Base-by-base conservation (phyloP, 53 echinoderm and acorn worm genomes). In the Echinarachnius parma region DNA sequence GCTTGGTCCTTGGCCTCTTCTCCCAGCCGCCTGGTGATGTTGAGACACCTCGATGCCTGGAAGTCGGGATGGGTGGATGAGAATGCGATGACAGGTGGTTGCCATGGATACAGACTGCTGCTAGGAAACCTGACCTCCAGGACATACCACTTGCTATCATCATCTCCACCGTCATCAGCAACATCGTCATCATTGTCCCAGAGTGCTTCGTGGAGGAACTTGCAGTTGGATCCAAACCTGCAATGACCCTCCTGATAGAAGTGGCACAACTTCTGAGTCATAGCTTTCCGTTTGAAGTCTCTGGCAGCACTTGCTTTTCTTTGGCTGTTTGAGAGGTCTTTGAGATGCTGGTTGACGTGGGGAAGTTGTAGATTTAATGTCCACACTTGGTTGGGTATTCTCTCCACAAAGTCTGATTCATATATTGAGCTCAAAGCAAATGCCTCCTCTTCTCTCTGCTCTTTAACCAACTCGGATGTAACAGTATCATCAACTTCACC, bases 311-410 rank as follows among this genome's bases (percentile, higher is more conserved):
- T n/a, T n/a, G n/a, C n/a, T n/a, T n/a, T n/a, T n/a, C n/a, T n/a
- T n/a, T n/a, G n/a, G n/a, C n/a, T n/a, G n/a, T n/a, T n/a, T n/a
- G n/a, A n/a, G n/a, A n/a, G n/a, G n/a, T 54, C 72, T 19, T 52
- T n/a, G 34, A 81, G 67, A 72, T 48, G 64, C 28, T 70, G 59
- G 7, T 81, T 62, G 61, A 86, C 52, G 60, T 86, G 86, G 16
- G 76, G 55, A 30, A 89, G 89, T 36, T 88, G 69, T 54, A 89
- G 48, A 47, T 77, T 76, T 50, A 89, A 26, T 14, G 66, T 31
- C 89, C 89, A 89, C 18, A 89, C 79, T n/a, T 64, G 69, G 58
- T 84, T 81, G 15, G 89, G 89, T n/a, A 89, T 84, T 60, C 84
- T 57, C 64, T 89, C 89, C 0, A 63, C 60, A 56, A 89, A 89